Conservation (phyloP, 2,888 invertebrate species). For the Meloe dianella region DNA sequence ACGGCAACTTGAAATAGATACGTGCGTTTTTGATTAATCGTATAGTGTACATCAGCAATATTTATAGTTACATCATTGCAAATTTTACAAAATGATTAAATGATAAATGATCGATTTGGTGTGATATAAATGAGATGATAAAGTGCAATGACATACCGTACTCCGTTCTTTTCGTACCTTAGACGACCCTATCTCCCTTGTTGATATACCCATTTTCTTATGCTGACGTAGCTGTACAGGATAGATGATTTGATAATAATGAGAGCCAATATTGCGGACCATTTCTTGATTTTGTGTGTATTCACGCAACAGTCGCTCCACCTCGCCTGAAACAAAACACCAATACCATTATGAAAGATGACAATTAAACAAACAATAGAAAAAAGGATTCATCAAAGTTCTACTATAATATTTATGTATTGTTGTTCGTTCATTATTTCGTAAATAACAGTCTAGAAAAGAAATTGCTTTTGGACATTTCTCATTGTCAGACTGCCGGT, state of each 20-base stretch:
- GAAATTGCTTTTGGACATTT: constrained; percentile 44
- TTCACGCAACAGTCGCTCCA: constrained; percentile 87
- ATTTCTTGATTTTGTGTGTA: constrained; percentile 92
- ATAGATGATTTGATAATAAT: constrained; percentile 94
- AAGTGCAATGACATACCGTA: constrained; percentile 64
- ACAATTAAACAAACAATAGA: constrained; percentile 17
- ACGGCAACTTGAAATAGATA: not conserved
- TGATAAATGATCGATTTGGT: not conserved
- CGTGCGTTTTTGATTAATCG: constrained; percentile 2
- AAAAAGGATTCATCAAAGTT: not conserved
- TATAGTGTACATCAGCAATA: not conserved
- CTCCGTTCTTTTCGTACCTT: constrained; percentile 75
- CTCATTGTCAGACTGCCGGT: constrained; percentile 43
- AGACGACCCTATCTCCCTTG: constrained; percentile 85
- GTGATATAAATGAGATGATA: constrained; percentile 46
- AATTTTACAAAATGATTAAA: not conserved
- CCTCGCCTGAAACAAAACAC: constrained; percentile 73
- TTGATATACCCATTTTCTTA: constrained; percentile 95
- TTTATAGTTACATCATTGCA: not conserved
- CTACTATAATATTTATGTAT: constrained; percentile 20
- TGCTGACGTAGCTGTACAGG: constrained; percentile 93
- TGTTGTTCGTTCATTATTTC: constrained; percentile 44
- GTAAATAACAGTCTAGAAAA: constrained; percentile 42
- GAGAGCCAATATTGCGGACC: constrained; percentile 88
- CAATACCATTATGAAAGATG: constrained; percentile 24